These are phyloP conservation scores for Drosophila borealis DNA, from an alignment of 2,888 invertebrate genomes.

Conservation along the genomic window DNA sequence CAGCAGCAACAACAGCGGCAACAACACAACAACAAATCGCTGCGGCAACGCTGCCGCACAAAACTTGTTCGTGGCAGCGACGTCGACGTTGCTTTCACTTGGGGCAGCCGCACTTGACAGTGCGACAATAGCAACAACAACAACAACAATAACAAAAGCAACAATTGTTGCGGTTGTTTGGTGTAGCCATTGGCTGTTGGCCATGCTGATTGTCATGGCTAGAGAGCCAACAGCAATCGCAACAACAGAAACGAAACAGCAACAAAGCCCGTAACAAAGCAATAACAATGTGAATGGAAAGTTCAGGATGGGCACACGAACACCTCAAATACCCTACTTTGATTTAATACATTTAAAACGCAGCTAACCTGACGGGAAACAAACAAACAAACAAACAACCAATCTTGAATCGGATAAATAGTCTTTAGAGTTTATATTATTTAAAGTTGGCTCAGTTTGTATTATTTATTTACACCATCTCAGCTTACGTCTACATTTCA, in stretches of 20 bases:
- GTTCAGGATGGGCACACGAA: conserved; percentile 34
- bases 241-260: conserved; percentile 13
- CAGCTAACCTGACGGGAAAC: neutral
- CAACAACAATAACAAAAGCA: conserved; percentile 47
- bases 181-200: conserved; percentile 71
- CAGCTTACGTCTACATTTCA: neutral
- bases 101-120: conserved; percentile 74
- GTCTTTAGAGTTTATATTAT: neutral
- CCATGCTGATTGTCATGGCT: conserved; percentile 76
- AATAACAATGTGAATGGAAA: conserved; percentile 46
- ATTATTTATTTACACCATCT: neutral
- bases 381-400: neutral
- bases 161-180: conserved; percentile 75
- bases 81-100: conserved; percentile 72
- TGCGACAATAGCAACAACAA: conserved; percentile 61
- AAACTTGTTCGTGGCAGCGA: conserved; percentile 58
- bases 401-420: neutral
- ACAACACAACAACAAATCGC: conserved; percentile 41
- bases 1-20: conserved; percentile 6
- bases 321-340: conserved; percentile 36
- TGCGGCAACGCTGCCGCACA: conserved; percentile 48
- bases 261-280: conserved; percentile 27
- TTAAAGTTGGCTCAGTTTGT: neutral
- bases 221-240: conserved; percentile 65
- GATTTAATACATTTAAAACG: neutral